A percentile compares a stretch with the other conserved stretches of the same genome.
phyloP scores from a whole-genome alignment of 2,113 vertebrate species.

The Heliornis fulica region DNA sequence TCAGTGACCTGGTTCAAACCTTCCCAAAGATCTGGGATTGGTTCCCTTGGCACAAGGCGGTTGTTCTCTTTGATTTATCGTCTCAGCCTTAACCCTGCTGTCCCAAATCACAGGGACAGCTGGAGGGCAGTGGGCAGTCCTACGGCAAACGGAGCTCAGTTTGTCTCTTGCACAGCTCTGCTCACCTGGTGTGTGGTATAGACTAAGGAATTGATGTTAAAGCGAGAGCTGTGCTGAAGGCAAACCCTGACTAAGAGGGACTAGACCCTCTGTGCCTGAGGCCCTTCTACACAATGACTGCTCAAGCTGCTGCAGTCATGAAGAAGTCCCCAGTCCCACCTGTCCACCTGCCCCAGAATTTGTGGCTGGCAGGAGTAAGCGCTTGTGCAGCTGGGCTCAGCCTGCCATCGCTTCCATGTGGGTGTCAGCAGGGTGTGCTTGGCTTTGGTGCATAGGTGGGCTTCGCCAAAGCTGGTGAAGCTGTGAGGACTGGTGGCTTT shows the following conservation, averaged over 20 bases:
- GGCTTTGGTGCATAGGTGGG: too few species aligned
- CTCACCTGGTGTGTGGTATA: neutral
- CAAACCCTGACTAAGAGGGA: neutral
- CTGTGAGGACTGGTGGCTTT: neutral
- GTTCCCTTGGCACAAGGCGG: neutral
- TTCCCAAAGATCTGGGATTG: neutral
- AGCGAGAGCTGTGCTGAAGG: neutral
- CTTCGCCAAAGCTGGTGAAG: neutral
- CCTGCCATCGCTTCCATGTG: accelerated
- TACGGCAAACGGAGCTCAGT: neutral
- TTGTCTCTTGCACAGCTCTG: neutral
- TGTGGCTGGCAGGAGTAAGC: neutral
- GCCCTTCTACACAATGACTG: accelerated
- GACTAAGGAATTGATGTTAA: neutral
- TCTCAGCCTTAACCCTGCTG: neutral
- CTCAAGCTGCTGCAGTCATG: accelerated
- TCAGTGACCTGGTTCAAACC: neutral
- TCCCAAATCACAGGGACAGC: neutral
- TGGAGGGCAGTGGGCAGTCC: neutral
- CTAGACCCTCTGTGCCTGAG: neutral
- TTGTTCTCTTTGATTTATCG: neutral
- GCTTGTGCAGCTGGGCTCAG: neutral
- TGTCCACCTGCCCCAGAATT: neutral
- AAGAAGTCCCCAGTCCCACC: neutral
- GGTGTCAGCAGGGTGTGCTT: neutral